Evolutionary conservation across 1,140 invertebrate genomes (phyloP), one percentile per base, ranked within the genome.

Genomic region (Diprion similis): DNA sequence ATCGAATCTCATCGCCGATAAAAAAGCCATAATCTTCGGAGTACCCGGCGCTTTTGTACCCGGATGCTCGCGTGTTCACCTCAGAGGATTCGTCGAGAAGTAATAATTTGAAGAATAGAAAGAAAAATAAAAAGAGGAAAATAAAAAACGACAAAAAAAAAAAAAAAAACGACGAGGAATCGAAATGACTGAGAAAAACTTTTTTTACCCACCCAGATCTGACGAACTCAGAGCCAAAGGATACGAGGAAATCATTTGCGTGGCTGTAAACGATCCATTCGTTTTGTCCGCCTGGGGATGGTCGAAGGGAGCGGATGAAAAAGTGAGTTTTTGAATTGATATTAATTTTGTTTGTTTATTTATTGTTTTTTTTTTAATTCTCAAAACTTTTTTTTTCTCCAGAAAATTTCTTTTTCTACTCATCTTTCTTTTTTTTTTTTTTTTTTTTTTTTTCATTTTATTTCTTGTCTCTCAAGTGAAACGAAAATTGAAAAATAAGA

Each of bases 221-320:
- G 86, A 86, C 65, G 79, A 86, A 24, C 77, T 92, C 59, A 90
- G 89, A 75, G 76, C 72, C 0, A 90, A 90, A 77, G 91, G 91
- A 1, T 85, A 89, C 72, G 80, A 89, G 13, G 86, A 91, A 74
- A 89, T 92, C 37, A 85, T 88, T 51, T 92, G 91, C 83, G 84
- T 92, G n/a, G 80, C 89, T 68, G 90, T 92, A 7, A 92, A 92
- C 82, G 91, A 92, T 84, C 89, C 91, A 1, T 92, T 90, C 84
- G 91, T 92, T 0, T 89, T 91, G 88, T 84, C 82, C 51, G 91
- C 91, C 15, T 92, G 91, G 91, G 90, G 82, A 10, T 73, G 79
- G 66, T 72, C 75, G 47, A 78, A 80, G 64, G 77, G 78, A 46
- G 80, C 89, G 18, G 78, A 81, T 51, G 89, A 87, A 73, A 90